phyloP scores from a whole-genome alignment of 2,888 invertebrate species.

The Venustoraphidia nigricollis region DNA sequence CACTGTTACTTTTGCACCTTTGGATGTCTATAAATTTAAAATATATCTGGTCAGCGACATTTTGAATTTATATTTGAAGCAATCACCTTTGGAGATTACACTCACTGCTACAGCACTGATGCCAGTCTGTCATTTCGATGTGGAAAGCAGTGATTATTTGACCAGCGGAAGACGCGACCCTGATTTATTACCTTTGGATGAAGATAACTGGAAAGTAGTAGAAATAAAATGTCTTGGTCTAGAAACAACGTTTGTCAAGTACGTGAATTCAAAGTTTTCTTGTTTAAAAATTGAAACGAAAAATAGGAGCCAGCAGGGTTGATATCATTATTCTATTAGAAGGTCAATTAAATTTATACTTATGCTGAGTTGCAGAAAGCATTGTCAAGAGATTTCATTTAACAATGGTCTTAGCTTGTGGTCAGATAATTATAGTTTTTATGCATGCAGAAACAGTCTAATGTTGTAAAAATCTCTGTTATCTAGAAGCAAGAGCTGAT shows the following conservation, averaged over 20 bases:
- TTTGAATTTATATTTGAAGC: slow-evolving; percentile 32
- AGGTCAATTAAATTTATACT: too few species aligned
- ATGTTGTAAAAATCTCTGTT: too few species aligned
- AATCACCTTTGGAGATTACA: slow-evolving; percentile 18
- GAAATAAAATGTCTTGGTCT: slow-evolving; percentile 51
- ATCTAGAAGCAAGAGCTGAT: too few species aligned
- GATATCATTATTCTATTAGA: too few species aligned
- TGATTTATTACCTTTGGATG: slow-evolving; percentile 24
- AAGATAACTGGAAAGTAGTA: slow-evolving; percentile 36
- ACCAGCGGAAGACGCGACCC: slow-evolving; percentile 29
- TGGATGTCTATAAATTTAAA: slow-evolving; percentile 35
- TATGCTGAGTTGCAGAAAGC: too few species aligned
- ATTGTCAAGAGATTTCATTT: too few species aligned
- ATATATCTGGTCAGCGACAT: slow-evolving; percentile 38
- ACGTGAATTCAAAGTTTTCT: slow-evolving; percentile 8
- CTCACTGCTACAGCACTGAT: slow-evolving; percentile 43
- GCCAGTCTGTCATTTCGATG: slow-evolving; percentile 54
- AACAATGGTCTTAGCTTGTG: too few species aligned
- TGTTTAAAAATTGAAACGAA: too few species aligned
- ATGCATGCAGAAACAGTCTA: too few species aligned
- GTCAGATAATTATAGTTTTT: too few species aligned
- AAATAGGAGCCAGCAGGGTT: too few species aligned
- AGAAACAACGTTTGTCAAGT: slow-evolving; percentile 36
- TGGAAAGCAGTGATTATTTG: slow-evolving; percentile 48
- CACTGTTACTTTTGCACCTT: slow-evolving; percentile 37